Base-by-base conservation (phyloP, 2,113 vertebrate genomes). In the Tylochromis polylepis region DNA sequence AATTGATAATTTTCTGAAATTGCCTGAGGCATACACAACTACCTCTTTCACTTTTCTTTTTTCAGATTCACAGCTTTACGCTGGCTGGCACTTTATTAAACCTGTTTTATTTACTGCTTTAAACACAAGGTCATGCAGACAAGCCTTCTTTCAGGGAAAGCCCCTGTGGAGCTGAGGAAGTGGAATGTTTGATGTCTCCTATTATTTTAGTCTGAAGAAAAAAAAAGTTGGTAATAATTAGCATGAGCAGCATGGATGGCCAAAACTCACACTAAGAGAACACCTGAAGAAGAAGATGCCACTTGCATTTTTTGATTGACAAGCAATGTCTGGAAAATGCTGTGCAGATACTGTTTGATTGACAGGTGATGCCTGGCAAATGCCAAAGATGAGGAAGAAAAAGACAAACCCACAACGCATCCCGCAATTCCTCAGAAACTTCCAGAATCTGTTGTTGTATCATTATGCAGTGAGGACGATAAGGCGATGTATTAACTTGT, bases 341-440 rank as follows among this genome's bases (percentile, higher is more conserved):
- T 77, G 46, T 60, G 59, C 58, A 57, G 56, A 31, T 43, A 55
- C 75, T n/a, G 53, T 88, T 84, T 89, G 91, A 91, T 15, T 90
- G 88, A 85, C 72, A 60, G 81, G 49, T 51, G 83, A 85, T 58
- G 29, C 60, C 9, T 56, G 49, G 77, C 18, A 81, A 59, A 83
- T 55, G 72, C 46, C 46, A 77, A 77, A 77, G 72, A 77, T 53
- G 46, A 31, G 27, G 46, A 31, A 77, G 11, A 53, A 51, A 81
- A 29, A 15, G 15, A 59, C 53, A 46, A 84, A 56, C 36, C 18
- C 20, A 6, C 29, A 82, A n/a, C 12, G 16, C 58, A 82, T 14
- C 22, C 60, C 15, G 2, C 15, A 53, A 11, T 70, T 22, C 53
- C 43, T 77, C 72, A 77, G 46, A 53, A 34, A 11, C 46, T 53